These are phyloP conservation scores for Diacarnus erythraeanus DNA, from an alignment of 37 sponge, comb jelly and placozoan genomes.

Conservation along the genomic window DNA sequence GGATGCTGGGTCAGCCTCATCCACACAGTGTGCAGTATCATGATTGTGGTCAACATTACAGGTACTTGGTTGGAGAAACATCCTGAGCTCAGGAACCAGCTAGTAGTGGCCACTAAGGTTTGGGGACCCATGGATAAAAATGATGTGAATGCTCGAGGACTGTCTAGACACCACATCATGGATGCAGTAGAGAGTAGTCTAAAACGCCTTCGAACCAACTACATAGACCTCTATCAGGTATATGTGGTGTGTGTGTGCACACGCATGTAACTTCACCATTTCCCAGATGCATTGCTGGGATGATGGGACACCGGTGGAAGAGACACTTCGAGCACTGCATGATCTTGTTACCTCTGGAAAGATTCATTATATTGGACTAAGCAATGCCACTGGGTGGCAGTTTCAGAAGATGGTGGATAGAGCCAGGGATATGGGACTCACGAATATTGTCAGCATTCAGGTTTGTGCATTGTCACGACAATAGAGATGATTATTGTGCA, in stretches of 20 bases:
- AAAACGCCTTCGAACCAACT: constrained; percentile 60
- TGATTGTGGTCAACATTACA: no score
- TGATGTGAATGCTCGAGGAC: constrained; percentile 77
- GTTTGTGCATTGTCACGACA: constrained; percentile 3
- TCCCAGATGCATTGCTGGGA: constrained; percentile 91
- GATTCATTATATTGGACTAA: constrained; percentile 86
- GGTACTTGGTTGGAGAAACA: constrained; percentile 65
- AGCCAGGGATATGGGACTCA: constrained; percentile 31
- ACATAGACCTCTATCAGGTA: constrained; percentile 90
- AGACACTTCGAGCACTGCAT: constrained; percentile 79
- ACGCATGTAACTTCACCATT: not conserved
- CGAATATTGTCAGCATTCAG: constrained; percentile 72
- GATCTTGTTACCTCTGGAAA: constrained; percentile 83
- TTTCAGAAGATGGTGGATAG: constrained; percentile 84
- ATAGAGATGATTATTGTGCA: not conserved
- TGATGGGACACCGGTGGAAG: constrained; percentile 87
- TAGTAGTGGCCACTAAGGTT: constrained; percentile 62
- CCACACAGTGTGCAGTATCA: not conserved
- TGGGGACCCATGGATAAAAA: constrained; percentile 53
- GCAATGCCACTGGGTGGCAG: constrained; percentile 95
- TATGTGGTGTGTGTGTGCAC: not conserved
- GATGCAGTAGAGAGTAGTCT: constrained; percentile 78
- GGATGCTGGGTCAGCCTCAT: constrained; percentile 69
- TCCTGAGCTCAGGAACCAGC: constrained; percentile 32
- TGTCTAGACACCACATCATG: constrained; percentile 86